These are phyloP conservation scores for Teinopalpus imperialis DNA, from an alignment of 2,888 invertebrate genomes.

Conservation along the genomic window DNA sequence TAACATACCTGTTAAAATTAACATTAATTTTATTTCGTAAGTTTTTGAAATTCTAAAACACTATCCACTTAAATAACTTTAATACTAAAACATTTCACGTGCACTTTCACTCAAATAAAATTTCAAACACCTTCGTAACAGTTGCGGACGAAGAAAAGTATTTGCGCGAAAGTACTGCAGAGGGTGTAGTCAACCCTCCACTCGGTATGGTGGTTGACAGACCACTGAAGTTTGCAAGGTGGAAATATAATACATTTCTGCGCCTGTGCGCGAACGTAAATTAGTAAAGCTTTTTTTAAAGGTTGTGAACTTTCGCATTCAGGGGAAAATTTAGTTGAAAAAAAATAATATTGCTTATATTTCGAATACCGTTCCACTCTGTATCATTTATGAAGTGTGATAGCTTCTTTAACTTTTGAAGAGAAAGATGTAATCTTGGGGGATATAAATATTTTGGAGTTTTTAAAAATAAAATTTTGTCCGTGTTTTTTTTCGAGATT, in stretches of 20 bases:
- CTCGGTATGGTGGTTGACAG: slow-evolving; percentile 3
- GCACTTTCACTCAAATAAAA: not conserved
- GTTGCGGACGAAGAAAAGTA: not conserved
- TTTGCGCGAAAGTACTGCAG: not conserved
- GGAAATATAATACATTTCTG: not conserved
- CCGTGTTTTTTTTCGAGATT: too few species aligned
- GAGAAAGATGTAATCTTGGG: too few species aligned
- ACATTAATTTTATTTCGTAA: too few species aligned
- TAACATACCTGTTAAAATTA: too few species aligned
- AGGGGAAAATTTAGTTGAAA: not conserved
- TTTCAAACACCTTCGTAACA: not conserved
- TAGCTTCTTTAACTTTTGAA: not conserved
- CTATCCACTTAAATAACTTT: too few species aligned
- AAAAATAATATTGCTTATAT: not conserved
- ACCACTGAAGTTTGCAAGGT: slow-evolving; percentile 3
- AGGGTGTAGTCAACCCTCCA: not conserved
- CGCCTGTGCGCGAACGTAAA: slow-evolving; percentile 5
- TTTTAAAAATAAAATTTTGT: too few species aligned
- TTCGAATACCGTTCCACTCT: not conserved
- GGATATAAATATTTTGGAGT: too few species aligned
- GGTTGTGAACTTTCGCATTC: slow-evolving; percentile 16
- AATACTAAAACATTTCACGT: too few species aligned
- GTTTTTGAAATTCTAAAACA: too few species aligned
- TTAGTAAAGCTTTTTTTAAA: slow-evolving; percentile 14
- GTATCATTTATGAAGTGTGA: not conserved